These are phyloP conservation scores for Agapostemon virescens DNA, from an alignment of 2,888 invertebrate genomes.

Conservation along the genomic window DNA sequence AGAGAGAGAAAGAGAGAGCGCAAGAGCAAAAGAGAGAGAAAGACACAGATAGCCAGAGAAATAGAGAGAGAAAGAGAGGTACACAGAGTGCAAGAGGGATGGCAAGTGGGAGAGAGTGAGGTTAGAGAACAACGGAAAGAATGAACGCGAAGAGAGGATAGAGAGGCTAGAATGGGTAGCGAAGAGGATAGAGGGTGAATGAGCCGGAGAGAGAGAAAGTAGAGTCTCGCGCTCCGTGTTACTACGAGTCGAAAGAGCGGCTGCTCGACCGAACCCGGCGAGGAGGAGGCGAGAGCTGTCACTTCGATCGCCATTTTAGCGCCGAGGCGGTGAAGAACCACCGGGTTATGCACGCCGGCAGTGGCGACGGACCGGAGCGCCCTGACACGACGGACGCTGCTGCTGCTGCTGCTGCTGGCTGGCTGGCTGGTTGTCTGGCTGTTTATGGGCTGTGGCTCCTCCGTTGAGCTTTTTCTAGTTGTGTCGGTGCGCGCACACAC, in stretches of 20 bases:
- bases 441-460: constrained; percentile 51
- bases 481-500: constrained; percentile 25
- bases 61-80: constrained; percentile 19
- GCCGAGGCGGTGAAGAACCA: constrained; percentile 69
- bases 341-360: constrained; percentile 75
- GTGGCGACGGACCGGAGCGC: constrained; percentile 70
- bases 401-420: no score
- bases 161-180: background rate
- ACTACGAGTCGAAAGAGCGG: constrained; percentile 53
- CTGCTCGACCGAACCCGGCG: constrained; percentile 46
- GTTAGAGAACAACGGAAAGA: constrained; percentile 34
- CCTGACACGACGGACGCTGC: constrained; percentile 59
- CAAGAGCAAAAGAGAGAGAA: constrained; percentile 28
- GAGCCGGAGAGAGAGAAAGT: constrained; percentile 35
- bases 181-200: constrained; percentile 27
- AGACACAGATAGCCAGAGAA: no score
- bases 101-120: constrained; percentile 26
- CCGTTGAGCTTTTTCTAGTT: constrained; percentile 30
- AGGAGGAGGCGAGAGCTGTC: constrained; percentile 73
- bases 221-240: constrained; percentile 34
- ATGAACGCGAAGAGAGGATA: constrained; percentile 31
- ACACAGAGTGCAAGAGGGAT: constrained; percentile 17
- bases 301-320: constrained; percentile 80
- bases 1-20: constrained; percentile 16
- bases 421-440: no score